Conservation (phyloP, 2,113 vertebrate species). For the Acanthisitta chloris region DNA sequence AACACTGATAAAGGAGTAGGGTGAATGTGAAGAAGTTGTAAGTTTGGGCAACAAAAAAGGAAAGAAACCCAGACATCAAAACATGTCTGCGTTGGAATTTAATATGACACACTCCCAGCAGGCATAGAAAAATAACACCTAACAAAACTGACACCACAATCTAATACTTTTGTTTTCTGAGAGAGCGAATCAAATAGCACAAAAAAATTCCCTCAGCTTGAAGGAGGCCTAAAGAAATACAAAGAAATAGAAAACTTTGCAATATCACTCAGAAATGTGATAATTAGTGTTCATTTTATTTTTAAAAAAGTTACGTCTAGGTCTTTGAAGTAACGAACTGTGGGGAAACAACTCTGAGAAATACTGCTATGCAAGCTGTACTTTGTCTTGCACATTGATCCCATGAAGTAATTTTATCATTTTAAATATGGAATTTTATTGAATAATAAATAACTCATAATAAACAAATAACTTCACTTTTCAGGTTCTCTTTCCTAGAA, state of each 20-base stretch:
- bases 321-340: background rate
- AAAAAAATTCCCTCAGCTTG: constrained; percentile 52
- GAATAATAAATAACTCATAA: background rate
- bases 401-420: background rate
- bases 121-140: constrained; percentile 14
- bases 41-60: background rate
- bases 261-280: background rate
- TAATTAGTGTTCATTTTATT: background rate
- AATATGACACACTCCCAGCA: constrained; percentile 1
- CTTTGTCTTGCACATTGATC: background rate
- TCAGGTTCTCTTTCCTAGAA: background rate
- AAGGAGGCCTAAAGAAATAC: constrained; percentile 8
- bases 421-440: background rate
- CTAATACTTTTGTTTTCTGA: constrained; percentile 55
- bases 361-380: background rate
- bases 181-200: constrained; percentile 61
- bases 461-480: background rate
- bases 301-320: background rate
- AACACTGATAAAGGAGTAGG: constrained; percentile 1
- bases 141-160: constrained; percentile 61
- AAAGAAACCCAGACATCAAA: background rate
- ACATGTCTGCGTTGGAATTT: background rate
- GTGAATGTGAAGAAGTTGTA: background rate
- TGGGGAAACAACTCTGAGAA: background rate
- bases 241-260: background rate